Conservation (phyloP, 1,140 invertebrate species). For the Penaeus vannamei region DNA sequence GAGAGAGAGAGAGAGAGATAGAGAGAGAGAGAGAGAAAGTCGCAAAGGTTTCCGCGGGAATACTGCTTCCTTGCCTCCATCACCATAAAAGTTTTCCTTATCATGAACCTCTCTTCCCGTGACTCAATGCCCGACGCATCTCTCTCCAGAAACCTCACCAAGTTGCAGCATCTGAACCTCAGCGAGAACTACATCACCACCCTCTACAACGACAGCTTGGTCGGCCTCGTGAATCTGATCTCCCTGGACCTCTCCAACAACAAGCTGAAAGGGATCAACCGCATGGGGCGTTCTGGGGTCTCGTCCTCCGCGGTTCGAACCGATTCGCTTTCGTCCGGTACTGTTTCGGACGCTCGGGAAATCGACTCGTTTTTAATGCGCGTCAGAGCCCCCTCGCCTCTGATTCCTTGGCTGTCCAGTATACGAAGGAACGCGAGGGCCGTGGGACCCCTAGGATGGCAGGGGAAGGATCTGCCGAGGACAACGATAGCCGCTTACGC, state of each 20-base stretch:
- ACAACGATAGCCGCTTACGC: background rate
- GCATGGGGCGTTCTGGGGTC: background rate
- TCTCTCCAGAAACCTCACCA: conserved; percentile 44
- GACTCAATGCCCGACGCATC: no score
- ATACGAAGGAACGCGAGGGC: background rate
- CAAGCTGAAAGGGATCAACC: conserved; percentile 26
- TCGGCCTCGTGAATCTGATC: conserved; percentile 34
- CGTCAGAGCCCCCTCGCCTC: no score
- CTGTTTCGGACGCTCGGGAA: background rate
- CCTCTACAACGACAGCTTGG: conserved; percentile 46
- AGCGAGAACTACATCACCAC: conserved; percentile 20
- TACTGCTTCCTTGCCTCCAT: no score
- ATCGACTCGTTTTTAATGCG: background rate
- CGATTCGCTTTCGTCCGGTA: no score
- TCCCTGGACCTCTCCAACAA: conserved; percentile 46
- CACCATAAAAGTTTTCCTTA: no score
- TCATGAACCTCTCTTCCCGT: no score
- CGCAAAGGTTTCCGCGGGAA: no score
- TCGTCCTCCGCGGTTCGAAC: background rate
- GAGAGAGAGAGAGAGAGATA: no score
- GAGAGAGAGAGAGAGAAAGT: no score
- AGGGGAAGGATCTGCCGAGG: background rate
- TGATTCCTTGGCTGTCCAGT: no score
- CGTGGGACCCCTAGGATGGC: background rate
- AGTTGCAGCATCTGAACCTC: conserved; percentile 40